Evolutionary conservation across 2,113 vertebrate species (phyloP).

Genomic region (Galeopterus variegatus): DNA sequence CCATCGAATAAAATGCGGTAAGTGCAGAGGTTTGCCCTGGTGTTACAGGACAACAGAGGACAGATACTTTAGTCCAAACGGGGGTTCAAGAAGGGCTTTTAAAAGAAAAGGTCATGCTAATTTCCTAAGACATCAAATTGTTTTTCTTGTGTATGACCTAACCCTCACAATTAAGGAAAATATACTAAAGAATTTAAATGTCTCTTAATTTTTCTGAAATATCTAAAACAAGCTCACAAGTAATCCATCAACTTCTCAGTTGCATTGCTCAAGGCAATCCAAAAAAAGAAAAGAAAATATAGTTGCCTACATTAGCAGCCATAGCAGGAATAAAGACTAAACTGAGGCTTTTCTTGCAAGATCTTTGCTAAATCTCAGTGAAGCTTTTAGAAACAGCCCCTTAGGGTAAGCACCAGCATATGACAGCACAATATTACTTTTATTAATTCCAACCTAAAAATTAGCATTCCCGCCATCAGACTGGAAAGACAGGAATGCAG

Average conservation of each 20-base stretch:
- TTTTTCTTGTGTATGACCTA: background rate
- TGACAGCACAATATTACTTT: background rate
- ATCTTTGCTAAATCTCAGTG: background rate
- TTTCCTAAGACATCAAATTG: background rate
- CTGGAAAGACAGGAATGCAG: background rate
- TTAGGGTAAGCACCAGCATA: background rate
- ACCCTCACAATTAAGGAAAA: constrained; percentile 14
- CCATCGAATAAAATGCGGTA: background rate
- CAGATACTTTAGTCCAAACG: background rate
- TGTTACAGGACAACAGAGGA: background rate
- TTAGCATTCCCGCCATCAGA: background rate
- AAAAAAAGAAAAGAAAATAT: background rate
- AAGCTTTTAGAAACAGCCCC: background rate
- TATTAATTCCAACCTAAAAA: constrained; percentile 2
- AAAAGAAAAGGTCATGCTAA: background rate
- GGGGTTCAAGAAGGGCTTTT: background rate
- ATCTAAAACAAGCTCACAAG: background rate
- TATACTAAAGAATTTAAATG: background rate
- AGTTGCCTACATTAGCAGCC: background rate
- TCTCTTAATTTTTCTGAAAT: constrained; percentile 33
- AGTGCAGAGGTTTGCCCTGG: background rate
- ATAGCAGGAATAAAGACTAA: background rate
- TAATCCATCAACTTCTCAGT: constrained; percentile 16
- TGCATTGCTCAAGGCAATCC: background rate
- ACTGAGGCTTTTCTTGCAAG: background rate